Conservation (phyloP, 2,888 invertebrate species). For the Cerastoderma edule region DNA sequence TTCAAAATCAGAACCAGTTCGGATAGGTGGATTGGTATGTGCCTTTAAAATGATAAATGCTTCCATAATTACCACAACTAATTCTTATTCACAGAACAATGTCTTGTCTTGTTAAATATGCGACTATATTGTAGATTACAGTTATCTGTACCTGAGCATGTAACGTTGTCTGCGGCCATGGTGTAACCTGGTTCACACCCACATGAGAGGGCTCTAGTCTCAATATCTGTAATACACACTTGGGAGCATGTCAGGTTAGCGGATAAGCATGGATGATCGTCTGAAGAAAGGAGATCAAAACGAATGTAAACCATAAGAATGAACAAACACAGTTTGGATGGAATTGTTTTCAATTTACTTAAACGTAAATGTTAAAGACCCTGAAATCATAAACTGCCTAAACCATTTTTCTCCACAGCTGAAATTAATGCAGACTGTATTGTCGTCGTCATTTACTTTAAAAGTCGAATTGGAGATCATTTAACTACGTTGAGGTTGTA, state of each 20-base stretch:
- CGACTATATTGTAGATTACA: background rate
- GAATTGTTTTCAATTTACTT: background rate
- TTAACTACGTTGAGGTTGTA: too few relatives aligned
- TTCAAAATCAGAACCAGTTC: too few relatives aligned
- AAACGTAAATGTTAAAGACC: background rate
- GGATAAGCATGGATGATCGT: slow-evolving; percentile 23
- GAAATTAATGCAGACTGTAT: background rate
- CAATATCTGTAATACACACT: slow-evolving; percentile 10
- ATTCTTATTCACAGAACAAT: background rate
- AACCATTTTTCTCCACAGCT: background rate
- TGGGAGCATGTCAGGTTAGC: slow-evolving; percentile 20
- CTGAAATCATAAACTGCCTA: background rate
- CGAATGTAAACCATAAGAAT: background rate
- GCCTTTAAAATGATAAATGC: background rate
- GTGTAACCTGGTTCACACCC: slow-evolving; percentile 21
- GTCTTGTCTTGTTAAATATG: background rate
- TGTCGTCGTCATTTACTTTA: background rate
- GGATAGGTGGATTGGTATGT: background rate
- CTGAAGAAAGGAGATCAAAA: slow-evolving; percentile 3
- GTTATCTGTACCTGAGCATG: slow-evolving; percentile 29
- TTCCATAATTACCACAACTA: background rate
- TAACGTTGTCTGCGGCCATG: slow-evolving; percentile 21
- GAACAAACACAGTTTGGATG: background rate
- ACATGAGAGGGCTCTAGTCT: slow-evolving; percentile 3
- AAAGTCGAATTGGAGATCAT: too few relatives aligned